Conservation (phyloP, 2,888 invertebrate species). For the Lumbricus terrestris region DNA sequence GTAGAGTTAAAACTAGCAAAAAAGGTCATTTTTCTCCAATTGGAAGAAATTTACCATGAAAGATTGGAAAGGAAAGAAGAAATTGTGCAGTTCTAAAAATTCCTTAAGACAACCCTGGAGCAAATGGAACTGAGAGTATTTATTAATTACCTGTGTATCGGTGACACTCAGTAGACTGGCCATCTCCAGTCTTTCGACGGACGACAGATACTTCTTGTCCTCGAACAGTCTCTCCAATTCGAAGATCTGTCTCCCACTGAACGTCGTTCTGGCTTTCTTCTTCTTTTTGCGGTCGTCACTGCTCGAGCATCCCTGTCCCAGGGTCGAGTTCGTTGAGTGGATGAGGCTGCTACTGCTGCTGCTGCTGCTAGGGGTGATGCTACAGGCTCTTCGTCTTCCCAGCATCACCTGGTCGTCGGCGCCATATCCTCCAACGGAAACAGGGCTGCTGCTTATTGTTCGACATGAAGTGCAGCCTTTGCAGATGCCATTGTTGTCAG, state of each 20-base stretch:
- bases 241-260: conserved; percentile 92
- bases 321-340: not conserved
- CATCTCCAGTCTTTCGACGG: conserved; percentile 90
- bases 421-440: not conserved
- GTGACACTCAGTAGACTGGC: conserved; percentile 89
- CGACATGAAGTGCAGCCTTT: not conserved
- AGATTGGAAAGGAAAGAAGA: no score
- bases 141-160: conserved; percentile 95
- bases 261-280: conserved; percentile 85
- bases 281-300: conserved; percentile 35
- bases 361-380: not conserved
- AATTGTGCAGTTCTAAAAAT: no score
- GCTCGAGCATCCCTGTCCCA: not conserved
- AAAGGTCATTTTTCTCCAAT: no score
- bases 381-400: not conserved
- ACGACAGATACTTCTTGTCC: conserved; percentile 90
- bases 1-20: no score
- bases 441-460: not conserved
- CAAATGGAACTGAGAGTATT: no score
- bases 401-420: not conserved
- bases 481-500: not conserved
- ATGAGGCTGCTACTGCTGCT: not conserved
- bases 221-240: conserved; percentile 94
- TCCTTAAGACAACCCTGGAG: no score
- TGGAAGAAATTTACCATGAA: no score